These are phyloP conservation scores for Passer montanus DNA, from an alignment of 2,113 vertebrate genomes.

Conservation along the genomic window DNA sequence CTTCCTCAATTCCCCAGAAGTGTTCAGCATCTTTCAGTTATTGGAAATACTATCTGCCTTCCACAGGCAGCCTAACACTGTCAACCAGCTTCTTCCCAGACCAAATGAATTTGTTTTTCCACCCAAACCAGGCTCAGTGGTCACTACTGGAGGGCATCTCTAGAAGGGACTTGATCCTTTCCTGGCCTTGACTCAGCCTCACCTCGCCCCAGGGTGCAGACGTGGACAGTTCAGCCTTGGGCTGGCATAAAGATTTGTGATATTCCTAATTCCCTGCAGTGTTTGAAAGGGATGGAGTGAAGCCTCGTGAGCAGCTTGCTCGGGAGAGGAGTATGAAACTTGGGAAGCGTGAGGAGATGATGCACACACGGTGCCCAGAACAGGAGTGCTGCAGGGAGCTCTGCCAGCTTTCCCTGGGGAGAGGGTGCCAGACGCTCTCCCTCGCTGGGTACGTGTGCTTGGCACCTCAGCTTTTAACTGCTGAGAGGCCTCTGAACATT, in stretches of 20 bases:
- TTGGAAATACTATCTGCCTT: neutral
- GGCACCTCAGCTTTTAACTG: neutral
- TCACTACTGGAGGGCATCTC: neutral
- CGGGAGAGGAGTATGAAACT: neutral
- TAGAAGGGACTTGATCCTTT: neutral
- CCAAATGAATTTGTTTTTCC: neutral
- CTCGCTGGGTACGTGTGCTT: neutral
- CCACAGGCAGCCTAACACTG: neutral
- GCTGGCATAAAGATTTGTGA: neutral
- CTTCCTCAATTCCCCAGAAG: neutral
- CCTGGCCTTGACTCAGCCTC: neutral
- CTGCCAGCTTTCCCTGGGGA: neutral
- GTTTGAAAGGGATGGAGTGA: neutral
- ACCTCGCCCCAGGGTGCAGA: neutral
- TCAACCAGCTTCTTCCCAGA: neutral
- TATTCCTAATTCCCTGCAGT: neutral
- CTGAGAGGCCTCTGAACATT: neutral
- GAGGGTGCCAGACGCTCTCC: neutral
- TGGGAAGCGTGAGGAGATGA: neutral
- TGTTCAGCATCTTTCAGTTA: neutral
- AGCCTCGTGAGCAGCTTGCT: neutral
- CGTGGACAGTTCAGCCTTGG: neutral
- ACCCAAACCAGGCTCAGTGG: neutral
- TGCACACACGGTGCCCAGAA: accelerated
- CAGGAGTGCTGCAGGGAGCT: neutral